Base-by-base conservation (phyloP, 2,888 invertebrate genomes). In the Dyspetes luteomarginatus region DNA sequence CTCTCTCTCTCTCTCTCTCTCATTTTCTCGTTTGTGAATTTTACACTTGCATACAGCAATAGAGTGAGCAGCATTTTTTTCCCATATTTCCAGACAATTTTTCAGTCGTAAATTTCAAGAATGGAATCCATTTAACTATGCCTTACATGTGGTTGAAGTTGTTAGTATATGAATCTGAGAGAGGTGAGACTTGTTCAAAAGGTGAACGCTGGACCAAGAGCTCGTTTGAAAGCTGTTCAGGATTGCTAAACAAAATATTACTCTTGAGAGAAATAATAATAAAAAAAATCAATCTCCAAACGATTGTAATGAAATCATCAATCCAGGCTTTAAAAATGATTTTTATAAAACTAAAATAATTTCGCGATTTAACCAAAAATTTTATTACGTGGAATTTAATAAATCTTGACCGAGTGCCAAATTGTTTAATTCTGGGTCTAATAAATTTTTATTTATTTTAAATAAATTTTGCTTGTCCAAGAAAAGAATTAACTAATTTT, bases 101-200 rank as follows among this genome's bases (percentile, higher is more conserved):
- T 78, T 67, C 74, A 60, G 73, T 76, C 84, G 84, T 85, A 85
- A 85, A 85, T 85, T n/a, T 82, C 75, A 68, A 41, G 79, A 83
- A 75, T 78, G 84, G 79, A 80, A 79, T 78, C 67, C n/a, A n/a
- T n/a, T n/a, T n/a, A 62, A 78, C 55, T 52, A 48, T 24, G 62
- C 17, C 9, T 5, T 48, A 17, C 55, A n/a, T 52, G 30, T 24
- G 50, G 17, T 62, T 26, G 26, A 19, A 52, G 52, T 50, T 15
- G n/a, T 7, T 60, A 36, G 19, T 41, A 72, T 26, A 17, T 30
- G 17, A n/a, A 1, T 36, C 17, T 12, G 30, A 24, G 28, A 52
- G 48, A 12, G 17, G 28, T 9, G 52, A 41, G 55, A 68, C 36
- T 15, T 9, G 4, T 4, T 52, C 22, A 4, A 4, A n/a, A 15